phyloP scores from a whole-genome alignment of 2,797 vertebrate genomes.

The Urosaurus nigricauda region DNA sequence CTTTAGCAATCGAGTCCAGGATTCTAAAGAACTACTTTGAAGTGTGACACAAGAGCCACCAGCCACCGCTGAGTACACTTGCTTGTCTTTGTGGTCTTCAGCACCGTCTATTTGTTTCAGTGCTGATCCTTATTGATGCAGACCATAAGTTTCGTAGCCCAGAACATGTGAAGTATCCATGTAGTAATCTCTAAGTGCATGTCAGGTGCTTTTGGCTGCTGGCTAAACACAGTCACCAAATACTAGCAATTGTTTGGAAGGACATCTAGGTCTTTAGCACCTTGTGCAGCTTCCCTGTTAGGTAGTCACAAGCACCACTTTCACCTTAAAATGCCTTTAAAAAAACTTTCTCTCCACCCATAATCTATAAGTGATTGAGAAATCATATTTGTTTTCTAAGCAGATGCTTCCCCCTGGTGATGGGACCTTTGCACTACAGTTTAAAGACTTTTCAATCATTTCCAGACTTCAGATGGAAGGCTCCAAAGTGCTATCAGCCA shows the following conservation, averaged over 20 bases:
- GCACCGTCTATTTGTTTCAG: background rate
- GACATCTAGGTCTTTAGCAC: background rate
- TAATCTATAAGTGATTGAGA: background rate
- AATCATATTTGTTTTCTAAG: background rate
- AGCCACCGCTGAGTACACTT: background rate
- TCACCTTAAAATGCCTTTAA: background rate
- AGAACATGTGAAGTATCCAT: background rate
- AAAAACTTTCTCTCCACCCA: too few relatives aligned
- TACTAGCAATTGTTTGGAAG: background rate
- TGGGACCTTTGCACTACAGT: background rate
- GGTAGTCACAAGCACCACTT: background rate
- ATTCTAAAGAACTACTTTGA: too few relatives aligned
- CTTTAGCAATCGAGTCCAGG: too few relatives aligned
- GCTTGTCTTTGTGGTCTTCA: background rate
- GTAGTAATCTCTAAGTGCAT: background rate
- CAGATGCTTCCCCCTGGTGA: conserved; percentile 5
- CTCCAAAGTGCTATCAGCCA: background rate
- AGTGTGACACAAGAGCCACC: background rate
- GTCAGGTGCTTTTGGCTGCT: background rate
- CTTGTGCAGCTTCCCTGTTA: background rate
- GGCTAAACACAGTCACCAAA: background rate
- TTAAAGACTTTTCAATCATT: background rate
- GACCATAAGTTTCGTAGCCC: background rate
- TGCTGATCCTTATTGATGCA: background rate
- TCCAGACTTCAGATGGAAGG: background rate